Evolutionary conservation across 1,140 invertebrate species (phyloP).

Genomic region (Drosophila baimaii): DNA sequence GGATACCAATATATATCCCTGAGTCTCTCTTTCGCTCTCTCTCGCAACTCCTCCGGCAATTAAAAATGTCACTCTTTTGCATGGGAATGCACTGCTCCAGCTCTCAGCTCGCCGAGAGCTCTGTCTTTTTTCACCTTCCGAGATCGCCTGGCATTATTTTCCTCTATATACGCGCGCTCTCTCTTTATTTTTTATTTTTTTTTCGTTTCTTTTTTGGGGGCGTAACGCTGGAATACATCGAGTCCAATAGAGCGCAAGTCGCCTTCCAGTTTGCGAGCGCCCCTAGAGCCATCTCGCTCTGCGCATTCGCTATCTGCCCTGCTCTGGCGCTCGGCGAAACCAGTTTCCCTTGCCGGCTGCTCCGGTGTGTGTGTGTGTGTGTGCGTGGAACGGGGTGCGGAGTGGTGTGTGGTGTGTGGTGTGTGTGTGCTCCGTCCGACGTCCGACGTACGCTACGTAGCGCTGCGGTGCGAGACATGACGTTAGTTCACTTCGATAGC

Average conservation of each 20-base stretch:
- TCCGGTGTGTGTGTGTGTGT: constrained; percentile 11
- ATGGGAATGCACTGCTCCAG: constrained; percentile 64
- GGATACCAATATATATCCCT: background rate
- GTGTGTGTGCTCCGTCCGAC: constrained; percentile 2
- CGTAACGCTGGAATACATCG: constrained; percentile 61
- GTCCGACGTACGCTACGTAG: constrained; percentile 74
- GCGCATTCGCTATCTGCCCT: constrained; percentile 22
- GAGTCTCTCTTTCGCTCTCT: constrained; percentile 32
- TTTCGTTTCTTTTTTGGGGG: constrained; percentile 53
- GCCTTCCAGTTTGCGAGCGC: constrained; percentile 58
- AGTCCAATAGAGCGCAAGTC: constrained; percentile 80
- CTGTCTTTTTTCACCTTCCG: constrained; percentile 18
- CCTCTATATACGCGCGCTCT: constrained; percentile 9
- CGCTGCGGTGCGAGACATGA: constrained; percentile 79
- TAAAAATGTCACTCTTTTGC: constrained; percentile 78
- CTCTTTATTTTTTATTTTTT: constrained; percentile 5
- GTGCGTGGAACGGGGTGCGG: constrained; percentile 15
- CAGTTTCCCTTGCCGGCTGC: constrained; percentile 51
- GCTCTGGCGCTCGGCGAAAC: constrained; percentile 48
- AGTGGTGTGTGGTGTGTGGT: constrained; percentile 1
- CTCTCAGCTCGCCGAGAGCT: constrained; percentile 23
- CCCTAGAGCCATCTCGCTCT: constrained; percentile 37
- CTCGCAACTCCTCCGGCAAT: constrained; percentile 50
- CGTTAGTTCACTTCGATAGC: constrained; percentile 85
- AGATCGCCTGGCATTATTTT: constrained; percentile 12